Evolutionary conservation across 1,140 invertebrate genomes (phyloP).

Genomic region (Drosophila eugracilis): DNA sequence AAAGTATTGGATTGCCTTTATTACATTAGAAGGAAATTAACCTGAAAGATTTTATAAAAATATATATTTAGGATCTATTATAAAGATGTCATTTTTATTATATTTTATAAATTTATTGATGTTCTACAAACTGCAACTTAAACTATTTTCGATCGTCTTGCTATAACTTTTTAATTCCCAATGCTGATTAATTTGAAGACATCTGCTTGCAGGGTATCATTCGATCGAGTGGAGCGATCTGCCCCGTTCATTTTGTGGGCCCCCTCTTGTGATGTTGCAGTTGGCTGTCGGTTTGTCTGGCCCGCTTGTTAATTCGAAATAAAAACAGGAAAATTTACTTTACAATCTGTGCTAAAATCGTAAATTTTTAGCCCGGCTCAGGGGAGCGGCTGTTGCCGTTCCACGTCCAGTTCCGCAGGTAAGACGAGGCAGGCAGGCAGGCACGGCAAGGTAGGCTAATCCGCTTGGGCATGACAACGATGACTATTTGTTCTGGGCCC

Average conservation of each 20-base stretch:
- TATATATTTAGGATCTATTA: no score
- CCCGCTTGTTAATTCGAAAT: conserved; percentile 78
- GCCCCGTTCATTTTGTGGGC: conserved; percentile 9
- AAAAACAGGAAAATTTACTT: conserved; percentile 83
- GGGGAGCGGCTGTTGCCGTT: conserved; percentile 59
- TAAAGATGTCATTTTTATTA: no score
- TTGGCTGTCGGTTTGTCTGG: conserved; percentile 57
- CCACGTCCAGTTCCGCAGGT: conserved; percentile 35
- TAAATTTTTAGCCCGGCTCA: conserved; percentile 74
- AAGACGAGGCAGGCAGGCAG: conserved; percentile 17
- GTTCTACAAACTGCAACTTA: no score
- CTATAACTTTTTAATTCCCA: not conserved
- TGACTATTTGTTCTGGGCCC: conserved; percentile 67
- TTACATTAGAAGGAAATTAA: no score
- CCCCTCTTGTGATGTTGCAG: conserved; percentile 12
- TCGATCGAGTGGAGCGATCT: not conserved
- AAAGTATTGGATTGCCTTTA: no score
- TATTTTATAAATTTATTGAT: no score
- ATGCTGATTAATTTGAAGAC: not conserved
- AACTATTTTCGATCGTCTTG: no score
- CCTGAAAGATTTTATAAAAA: no score
- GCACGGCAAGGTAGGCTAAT: conserved; percentile 50
- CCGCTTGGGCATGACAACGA: conserved; percentile 72
- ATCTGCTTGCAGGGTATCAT: conserved; percentile 10
- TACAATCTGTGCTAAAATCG: conserved; percentile 82